Conservation (phyloP, 2,888 invertebrate genomes). For the Netelia virgata region DNA sequence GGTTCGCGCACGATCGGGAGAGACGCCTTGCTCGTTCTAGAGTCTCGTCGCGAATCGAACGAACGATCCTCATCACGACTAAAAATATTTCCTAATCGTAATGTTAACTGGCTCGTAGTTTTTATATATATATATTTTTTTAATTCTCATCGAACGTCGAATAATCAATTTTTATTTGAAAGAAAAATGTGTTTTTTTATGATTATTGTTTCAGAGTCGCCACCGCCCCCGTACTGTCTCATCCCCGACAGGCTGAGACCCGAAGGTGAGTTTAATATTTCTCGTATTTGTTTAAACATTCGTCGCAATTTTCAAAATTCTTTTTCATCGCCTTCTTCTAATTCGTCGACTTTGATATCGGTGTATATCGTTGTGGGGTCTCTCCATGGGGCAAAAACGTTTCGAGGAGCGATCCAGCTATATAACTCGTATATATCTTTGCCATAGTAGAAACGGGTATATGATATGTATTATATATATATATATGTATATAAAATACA, state of each 20-base stretch:
- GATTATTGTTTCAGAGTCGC: conserved; percentile 89
- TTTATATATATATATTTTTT: background rate
- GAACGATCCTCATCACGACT: too few relatives aligned
- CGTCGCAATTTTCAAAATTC: background rate
- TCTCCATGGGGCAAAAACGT: conserved; percentile 24
- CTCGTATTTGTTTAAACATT: background rate
- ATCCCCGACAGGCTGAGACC: conserved; percentile 90
- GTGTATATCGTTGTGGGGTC: conserved; percentile 2
- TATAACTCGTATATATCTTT: conserved; percentile 5
- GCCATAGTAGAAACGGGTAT: conserved; percentile 34
- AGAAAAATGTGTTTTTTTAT: conserved; percentile 44
- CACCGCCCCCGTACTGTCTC: conserved; percentile 93
- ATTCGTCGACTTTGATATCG: background rate
- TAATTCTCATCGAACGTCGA: background rate
- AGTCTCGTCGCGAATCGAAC: too few relatives aligned
- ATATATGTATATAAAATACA: conserved; percentile 9
- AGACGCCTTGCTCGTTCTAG: too few relatives aligned
- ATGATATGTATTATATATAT: conserved; percentile 19
- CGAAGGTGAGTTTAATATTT: conserved; percentile 89
- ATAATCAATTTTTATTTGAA: background rate
- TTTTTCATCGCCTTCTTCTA: background rate
- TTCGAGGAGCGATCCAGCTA: background rate
- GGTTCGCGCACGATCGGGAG: background rate
- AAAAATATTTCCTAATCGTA: background rate
- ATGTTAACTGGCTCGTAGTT: background rate